These are phyloP conservation scores for Pica pica DNA, from an alignment of 2,113 vertebrate species.

Conservation along the genomic window DNA sequence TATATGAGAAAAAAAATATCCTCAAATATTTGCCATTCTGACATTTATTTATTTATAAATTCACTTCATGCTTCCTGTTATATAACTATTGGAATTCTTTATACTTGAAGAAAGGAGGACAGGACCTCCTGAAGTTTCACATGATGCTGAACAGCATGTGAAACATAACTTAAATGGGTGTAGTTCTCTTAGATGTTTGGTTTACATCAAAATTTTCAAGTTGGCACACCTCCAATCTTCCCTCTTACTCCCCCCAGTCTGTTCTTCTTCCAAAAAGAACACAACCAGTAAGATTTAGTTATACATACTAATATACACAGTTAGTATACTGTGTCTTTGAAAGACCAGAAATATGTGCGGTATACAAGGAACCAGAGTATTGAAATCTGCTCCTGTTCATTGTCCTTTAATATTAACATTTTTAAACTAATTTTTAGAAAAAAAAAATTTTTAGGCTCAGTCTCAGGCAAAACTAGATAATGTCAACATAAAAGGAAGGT, in stretches of 20 bases:
- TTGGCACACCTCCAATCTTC: background rate
- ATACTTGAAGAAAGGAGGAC: background rate
- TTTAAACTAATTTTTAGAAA: background rate
- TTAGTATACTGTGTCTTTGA: background rate
- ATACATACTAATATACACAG: no score
- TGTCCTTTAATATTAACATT: background rate
- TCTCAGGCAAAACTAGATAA: background rate
- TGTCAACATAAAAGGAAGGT: background rate
- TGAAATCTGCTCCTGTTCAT: background rate
- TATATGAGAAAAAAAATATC: background rate
- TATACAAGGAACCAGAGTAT: background rate
- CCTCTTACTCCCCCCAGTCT: fast-evolving
- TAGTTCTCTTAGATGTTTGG: background rate
- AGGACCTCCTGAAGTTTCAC: background rate
- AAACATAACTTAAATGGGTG: background rate
- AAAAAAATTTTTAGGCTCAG: background rate
- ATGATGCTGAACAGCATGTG: background rate
- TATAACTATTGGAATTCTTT: background rate
- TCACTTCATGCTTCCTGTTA: background rate
- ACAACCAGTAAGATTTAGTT: background rate
- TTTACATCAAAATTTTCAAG: background rate
- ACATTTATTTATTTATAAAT: background rate
- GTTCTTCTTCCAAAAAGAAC: background rate
- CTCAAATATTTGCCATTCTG: background rate
- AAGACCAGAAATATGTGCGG: background rate